Evolutionary conservation across 2,797 vertebrate species (phyloP).

Genomic region (Bradypus variegatus): DNA sequence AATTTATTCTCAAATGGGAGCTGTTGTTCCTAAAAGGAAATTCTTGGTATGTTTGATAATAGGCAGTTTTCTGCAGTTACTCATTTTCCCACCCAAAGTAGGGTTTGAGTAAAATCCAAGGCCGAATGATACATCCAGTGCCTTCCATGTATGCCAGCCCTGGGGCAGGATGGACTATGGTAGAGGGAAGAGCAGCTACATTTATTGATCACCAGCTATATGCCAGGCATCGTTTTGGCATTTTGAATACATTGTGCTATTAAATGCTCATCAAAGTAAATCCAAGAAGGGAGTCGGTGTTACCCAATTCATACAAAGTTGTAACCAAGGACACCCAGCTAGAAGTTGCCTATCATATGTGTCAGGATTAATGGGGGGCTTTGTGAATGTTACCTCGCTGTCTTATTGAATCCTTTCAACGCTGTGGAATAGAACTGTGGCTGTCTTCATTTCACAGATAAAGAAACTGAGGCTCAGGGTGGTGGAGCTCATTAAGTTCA

Average conservation of each 20-base stretch:
- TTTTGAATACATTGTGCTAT: neutral
- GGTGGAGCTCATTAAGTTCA: neutral
- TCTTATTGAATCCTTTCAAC: neutral
- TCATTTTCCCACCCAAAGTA: neutral
- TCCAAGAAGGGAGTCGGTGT: neutral
- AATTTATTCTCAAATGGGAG: neutral
- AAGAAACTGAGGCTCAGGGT: neutral
- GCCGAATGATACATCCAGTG: neutral
- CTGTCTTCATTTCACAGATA: neutral
- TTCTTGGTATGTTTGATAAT: slow-evolving; percentile 16
- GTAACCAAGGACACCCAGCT: neutral
- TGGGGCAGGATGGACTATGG: neutral
- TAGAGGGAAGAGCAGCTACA: neutral
- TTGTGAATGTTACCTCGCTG: fast-evolving
- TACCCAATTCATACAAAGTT: neutral
- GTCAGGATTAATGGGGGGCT: too few relatives aligned
- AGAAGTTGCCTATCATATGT: neutral
- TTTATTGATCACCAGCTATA: neutral
- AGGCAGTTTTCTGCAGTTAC: slow-evolving; percentile 2
- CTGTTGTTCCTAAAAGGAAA: slow-evolving; percentile 1
- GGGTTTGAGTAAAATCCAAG: neutral
- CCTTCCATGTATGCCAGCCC: neutral
- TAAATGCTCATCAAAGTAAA: neutral
- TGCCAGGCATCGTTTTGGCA: neutral
- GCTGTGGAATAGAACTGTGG: too few relatives aligned